phyloP scores from a whole-genome alignment of 2,797 vertebrate genomes.

The Hydrophis major region DNA sequence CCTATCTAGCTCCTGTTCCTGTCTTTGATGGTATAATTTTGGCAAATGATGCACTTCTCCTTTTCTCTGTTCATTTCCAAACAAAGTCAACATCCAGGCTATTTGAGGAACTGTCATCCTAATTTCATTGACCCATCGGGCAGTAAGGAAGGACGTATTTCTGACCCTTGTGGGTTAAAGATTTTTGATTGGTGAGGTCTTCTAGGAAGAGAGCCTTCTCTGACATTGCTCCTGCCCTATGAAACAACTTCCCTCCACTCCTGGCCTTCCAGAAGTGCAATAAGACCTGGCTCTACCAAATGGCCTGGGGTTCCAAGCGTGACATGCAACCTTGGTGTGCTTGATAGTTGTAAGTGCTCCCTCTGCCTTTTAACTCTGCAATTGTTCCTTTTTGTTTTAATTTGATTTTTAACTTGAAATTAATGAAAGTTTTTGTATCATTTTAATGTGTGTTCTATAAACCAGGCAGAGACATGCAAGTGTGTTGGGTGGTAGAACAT shows the following conservation, averaged over 20 bases:
- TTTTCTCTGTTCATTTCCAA: neutral
- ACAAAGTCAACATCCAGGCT: neutral
- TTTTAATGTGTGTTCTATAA: neutral
- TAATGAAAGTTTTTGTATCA: neutral
- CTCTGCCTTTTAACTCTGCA: neutral
- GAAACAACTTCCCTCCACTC: neutral
- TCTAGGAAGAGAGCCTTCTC: neutral
- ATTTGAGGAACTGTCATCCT: neutral
- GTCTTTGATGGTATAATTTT: neutral
- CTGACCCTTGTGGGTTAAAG: neutral
- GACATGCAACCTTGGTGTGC: neutral
- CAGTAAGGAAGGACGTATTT: neutral
- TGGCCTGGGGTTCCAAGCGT: neutral
- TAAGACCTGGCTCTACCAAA: neutral
- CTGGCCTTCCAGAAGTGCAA: neutral
- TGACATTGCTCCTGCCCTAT: neutral
- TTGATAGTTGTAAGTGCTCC: neutral
- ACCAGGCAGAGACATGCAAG: neutral
- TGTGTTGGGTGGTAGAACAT: neutral
- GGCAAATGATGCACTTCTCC: neutral
- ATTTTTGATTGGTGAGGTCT: neutral
- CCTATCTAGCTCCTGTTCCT: neutral
- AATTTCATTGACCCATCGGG: neutral
- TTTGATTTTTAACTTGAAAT: neutral
- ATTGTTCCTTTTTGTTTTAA: neutral